phyloP scores from a whole-genome alignment of 2,113 vertebrate species.

The Pao palembangensis region DNA sequence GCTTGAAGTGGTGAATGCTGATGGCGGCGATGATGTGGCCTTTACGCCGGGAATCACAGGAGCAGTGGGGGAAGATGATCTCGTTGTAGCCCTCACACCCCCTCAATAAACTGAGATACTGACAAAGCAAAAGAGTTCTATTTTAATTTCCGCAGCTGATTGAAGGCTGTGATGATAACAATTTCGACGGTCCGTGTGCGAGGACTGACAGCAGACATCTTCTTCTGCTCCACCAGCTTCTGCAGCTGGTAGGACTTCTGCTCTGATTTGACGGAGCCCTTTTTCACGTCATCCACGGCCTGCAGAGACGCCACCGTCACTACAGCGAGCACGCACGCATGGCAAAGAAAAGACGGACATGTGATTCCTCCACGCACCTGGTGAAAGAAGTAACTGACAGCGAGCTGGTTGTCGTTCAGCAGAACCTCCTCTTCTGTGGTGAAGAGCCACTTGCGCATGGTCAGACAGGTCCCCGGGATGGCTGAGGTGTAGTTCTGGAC shows the following conservation, averaged over 20 bases:
- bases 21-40: constrained; percentile 94
- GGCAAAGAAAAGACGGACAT: neutral
- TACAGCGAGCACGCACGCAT: neutral
- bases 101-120: constrained; percentile 91
- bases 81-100: constrained; percentile 94
- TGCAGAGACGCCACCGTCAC: constrained; percentile 36
- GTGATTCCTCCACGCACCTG: constrained; percentile 72
- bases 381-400: constrained; percentile 92
- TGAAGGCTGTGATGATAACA: too few species aligned
- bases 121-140: constrained; percentile 5
- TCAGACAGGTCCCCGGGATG: constrained; percentile 91
- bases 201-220: constrained; percentile 87
- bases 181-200: too few species aligned
- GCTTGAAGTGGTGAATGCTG: constrained; percentile 93
- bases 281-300: constrained; percentile 93
- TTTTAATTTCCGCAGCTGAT: too few species aligned
- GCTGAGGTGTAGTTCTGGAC: constrained; percentile 97
- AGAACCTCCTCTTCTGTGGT: constrained; percentile 90
- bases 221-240: constrained; percentile 91
- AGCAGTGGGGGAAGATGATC: constrained; percentile 93
- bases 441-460: constrained; percentile 93
- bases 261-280: constrained; percentile 89
- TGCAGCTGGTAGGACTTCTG: constrained; percentile 95
- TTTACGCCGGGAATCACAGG: constrained; percentile 92
- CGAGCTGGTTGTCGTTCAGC: constrained; percentile 90